Evolutionary conservation across 92 coral and sea anemone genomes (phyloP), one percentile per base, ranked within the genome.

Genomic region (Porites cylindrica): DNA sequence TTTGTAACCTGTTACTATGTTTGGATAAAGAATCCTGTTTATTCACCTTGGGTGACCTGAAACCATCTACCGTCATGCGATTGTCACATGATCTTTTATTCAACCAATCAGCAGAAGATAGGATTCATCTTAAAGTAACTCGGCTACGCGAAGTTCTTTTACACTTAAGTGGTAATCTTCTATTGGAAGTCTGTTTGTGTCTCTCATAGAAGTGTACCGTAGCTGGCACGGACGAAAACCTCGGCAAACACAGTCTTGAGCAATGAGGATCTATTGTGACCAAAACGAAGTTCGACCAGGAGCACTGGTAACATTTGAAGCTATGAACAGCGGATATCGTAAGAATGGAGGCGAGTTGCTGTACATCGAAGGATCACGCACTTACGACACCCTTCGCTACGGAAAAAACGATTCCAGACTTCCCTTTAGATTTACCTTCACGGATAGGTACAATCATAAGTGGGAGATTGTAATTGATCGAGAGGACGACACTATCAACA

Each of bases 341-440:
- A 6, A 63, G 82, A 84, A 84, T 38, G 88, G 88, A 75, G 88
- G 88, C 58, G 88, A 84, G 58, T 82, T 84, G 88, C 64, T 75
- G 72, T 84, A 84, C 88, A 84, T 84, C 82, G 82, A 84, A 50
- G 82, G 88, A 47, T 84, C 88, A 84, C 82, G 88, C 88, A 84
- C 88, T 75, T 63, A 29, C 81, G 88, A 84, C 62, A 84, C 88
- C 38, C 88, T 84, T 84, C 88, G 88, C 88, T 84, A 84, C 74
- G 88, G 88, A 38, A 84, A 62, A 50, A 84, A 59, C 51, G 23
- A 75, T 84, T 84, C 88, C 82, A 75, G 58, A 84, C 88, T 84
- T 21, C 88, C 88, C 88, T 84, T 84, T 50, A 64, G 62, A 82
- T 84, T 84, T 75, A 84, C 82, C 75, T 84, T 75, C 88, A 84